Percentiles rank a stretch among this genome's conserved stretches.
Evolutionary conservation across 2,797 vertebrate genomes (phyloP).

Genomic region (Crocodylus rhombifer): DNA sequence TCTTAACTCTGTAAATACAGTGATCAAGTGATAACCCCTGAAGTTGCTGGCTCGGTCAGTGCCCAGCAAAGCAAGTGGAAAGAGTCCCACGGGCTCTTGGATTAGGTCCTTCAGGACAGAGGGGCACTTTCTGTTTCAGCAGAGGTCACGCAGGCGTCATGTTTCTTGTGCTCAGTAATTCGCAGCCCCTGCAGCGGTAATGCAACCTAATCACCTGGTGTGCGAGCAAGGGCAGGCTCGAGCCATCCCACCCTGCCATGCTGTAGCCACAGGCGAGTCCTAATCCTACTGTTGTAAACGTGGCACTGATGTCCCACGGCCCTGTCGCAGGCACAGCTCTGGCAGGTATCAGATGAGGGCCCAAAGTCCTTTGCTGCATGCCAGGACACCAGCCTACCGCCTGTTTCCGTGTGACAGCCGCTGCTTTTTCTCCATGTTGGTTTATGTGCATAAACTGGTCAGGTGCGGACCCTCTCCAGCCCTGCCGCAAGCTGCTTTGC

Average conservation of each 20-base stretch:
- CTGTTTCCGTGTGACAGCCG: too few relatives aligned
- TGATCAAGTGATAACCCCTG: too few relatives aligned
- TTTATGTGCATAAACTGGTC: too few relatives aligned
- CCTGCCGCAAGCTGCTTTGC: not conserved
- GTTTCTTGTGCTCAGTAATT: not conserved
- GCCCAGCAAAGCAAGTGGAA: accelerated
- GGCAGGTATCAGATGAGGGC: too few relatives aligned
- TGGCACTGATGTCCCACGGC: not conserved
- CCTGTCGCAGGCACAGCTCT: not conserved
- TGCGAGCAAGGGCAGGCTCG: not conserved
- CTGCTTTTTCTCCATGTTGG: too few relatives aligned
- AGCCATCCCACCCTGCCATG: not conserved
- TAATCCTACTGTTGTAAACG: not conserved
- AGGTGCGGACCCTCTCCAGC: too few relatives aligned
- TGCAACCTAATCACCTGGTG: accelerated
- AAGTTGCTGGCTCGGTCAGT: not conserved
- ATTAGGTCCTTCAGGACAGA: not conserved
- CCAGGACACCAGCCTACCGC: too few relatives aligned
- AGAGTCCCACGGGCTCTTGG: not conserved
- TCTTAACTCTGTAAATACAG: not conserved
- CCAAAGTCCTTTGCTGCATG: too few relatives aligned
- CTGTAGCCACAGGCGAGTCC: not conserved
- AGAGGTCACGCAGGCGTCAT: too few relatives aligned
- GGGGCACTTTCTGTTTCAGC: not conserved
- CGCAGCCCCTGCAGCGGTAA: not conserved